Evolutionary conservation across 1,140 invertebrate genomes (phyloP).

Genomic region (Macrobrachium rosenbergii): DNA sequence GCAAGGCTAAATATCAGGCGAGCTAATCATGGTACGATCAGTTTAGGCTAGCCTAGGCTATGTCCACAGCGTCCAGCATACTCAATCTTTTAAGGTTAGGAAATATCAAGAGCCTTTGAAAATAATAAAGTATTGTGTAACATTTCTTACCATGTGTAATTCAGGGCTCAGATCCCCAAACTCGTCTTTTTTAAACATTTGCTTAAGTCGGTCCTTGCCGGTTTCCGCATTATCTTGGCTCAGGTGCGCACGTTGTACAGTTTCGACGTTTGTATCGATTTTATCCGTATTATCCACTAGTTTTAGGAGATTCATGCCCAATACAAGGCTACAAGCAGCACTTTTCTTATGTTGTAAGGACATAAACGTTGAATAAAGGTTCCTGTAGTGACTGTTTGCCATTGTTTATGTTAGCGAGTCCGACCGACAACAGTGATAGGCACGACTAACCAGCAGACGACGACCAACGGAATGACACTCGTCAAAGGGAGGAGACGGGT

Average conservation of each 20-base stretch:
- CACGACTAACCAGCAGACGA: not conserved
- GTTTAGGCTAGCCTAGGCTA: too few relatives aligned
- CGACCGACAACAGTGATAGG: too few relatives aligned
- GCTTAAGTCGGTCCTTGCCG: slow-evolving; percentile 21
- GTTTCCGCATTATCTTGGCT: not conserved
- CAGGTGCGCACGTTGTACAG: not conserved
- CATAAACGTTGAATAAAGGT: not conserved
- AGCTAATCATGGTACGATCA: too few relatives aligned
- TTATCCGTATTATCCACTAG: slow-evolving; percentile 25
- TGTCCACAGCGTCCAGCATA: too few relatives aligned
- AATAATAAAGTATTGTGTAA: not conserved
- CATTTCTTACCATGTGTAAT: slow-evolving; percentile 28
- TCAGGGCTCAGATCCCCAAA: slow-evolving; percentile 45
- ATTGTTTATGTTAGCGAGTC: slow-evolving; percentile 25
- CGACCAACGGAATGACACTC: not conserved
- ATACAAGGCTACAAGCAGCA: not conserved
- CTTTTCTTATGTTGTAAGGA: not conserved
- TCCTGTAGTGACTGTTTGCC: too few relatives aligned
- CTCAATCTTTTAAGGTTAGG: too few relatives aligned
- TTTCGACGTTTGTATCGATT: slow-evolving; percentile 28
- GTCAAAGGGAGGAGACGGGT: too few relatives aligned
- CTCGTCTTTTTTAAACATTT: slow-evolving; percentile 41
- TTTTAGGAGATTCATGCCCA: not conserved
- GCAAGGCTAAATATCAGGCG: too few relatives aligned
- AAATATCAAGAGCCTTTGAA: not conserved